phyloP scores from a whole-genome alignment of 2,113 vertebrate genomes.

The Ictalurus punctatus region DNA sequence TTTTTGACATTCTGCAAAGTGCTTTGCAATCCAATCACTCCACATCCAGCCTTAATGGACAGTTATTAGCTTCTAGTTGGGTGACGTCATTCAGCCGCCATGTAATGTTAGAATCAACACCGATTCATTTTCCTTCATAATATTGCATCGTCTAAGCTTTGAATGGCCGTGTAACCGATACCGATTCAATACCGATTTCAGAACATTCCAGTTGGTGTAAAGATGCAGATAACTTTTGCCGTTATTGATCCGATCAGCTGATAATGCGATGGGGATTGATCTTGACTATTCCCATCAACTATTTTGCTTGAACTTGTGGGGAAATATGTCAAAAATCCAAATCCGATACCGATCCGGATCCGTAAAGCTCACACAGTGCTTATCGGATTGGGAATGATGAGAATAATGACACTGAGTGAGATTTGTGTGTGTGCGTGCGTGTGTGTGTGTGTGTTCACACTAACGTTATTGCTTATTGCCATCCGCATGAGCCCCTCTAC shows the following conservation, averaged over 20 bases:
- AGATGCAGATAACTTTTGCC: neutral
- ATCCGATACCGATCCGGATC: neutral
- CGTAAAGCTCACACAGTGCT: too few relatives aligned
- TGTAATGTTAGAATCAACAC: neutral
- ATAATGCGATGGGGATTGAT: neutral
- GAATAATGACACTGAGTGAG: neutral
- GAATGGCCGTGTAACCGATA: neutral
- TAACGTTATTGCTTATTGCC: neutral
- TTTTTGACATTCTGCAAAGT: constrained; percentile 31
- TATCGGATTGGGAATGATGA: neutral
- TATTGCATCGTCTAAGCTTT: neutral
- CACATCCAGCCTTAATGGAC: constrained; percentile 18
- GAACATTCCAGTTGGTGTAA: neutral
- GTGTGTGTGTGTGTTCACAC: neutral
- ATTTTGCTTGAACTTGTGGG: neutral
- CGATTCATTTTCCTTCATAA: neutral
- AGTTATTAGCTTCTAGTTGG: constrained; percentile 10
- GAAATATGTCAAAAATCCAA: neutral
- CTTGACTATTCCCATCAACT: neutral
- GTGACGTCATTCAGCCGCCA: neutral
- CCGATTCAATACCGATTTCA: neutral
- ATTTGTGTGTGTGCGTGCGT: neutral
- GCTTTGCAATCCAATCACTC: constrained; percentile 11
- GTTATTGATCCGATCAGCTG: neutral
- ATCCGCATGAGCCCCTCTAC: neutral